Percentiles rank a stretch among this genome's conserved stretches.
phyloP scores from a whole-genome alignment of 1,140 invertebrate genomes.

The Choristoneura fumiferana region DNA sequence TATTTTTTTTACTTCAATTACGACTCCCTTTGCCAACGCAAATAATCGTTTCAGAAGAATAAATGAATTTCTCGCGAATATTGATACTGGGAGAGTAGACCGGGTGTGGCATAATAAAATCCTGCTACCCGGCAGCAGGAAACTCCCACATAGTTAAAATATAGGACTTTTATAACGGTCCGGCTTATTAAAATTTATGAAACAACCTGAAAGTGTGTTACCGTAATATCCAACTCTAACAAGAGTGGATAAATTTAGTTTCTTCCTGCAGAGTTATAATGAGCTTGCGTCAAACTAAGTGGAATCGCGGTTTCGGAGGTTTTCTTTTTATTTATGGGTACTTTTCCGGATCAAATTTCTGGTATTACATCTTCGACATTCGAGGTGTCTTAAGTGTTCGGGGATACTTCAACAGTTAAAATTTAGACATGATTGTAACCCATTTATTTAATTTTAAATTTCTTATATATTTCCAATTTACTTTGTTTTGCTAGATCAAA shows the following conservation, averaged over 20 bases:
- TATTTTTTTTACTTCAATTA: slow-evolving; percentile 56
- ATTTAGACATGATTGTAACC: no score
- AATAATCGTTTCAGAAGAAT: slow-evolving; percentile 52
- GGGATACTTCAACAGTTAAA: no score
- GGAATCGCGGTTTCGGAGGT: not conserved
- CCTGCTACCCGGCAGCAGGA: slow-evolving; percentile 5
- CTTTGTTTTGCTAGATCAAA: no score
- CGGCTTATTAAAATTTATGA: slow-evolving; percentile 19
- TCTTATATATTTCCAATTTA: no score
- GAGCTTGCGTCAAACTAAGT: not conserved
- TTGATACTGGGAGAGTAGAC: slow-evolving; percentile 32
- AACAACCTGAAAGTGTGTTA: slow-evolving; percentile 18
- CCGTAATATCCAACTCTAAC: slow-evolving; percentile 17
- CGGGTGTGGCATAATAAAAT: slow-evolving; percentile 9
- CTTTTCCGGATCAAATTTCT: not conserved
- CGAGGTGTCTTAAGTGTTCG: no score
- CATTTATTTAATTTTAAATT: no score
- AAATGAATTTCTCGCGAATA: slow-evolving; percentile 48
- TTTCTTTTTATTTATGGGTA: slow-evolving; percentile 7
- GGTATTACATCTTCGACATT: no score
- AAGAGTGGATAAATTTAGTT: slow-evolving; percentile 18
- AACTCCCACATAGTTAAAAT: slow-evolving; percentile 18
- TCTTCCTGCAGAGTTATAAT: slow-evolving; percentile 14
- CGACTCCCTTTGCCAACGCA: slow-evolving; percentile 42
- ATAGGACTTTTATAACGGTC: slow-evolving; percentile 17